Evolutionary conservation across 2,113 vertebrate species (phyloP), one percentile per base, ranked within the genome.

Genomic region (Tautogolabrus adspersus): DNA sequence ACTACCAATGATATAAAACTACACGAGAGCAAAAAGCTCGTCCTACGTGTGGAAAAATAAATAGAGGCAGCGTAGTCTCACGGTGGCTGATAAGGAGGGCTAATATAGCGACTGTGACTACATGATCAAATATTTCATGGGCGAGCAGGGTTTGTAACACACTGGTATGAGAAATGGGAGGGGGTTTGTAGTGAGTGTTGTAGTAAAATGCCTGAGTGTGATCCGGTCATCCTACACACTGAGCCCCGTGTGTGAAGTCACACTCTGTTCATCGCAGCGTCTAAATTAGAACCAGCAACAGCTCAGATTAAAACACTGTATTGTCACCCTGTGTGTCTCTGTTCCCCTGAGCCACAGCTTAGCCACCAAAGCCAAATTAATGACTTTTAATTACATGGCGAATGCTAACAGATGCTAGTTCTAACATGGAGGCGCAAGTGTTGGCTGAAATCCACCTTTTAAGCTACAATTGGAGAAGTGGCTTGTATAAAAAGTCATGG

Each of bases 371-470:
- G 66, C 58, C 44, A 40, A 86, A 86, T 83, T 82, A 83, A 90
- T 91, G 83, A 68, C 73, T 81, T 88, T 87, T 85, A 93, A 87
- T 91, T 88, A 92, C 85, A 88, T 37, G 85, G 72, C 57, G 57
- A 87, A 83, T 15, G 82, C 83, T 89, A 91, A 90, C 51, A 72
- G 77, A 61, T 18, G 83, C 61, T 71, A 71, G 75, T 59, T 75
- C 61, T 83, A 19, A 76, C 87, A 66, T 0, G 5, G 47, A 55
- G 44, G 63, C 65, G 90, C 68, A 38, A 85, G 21, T 18, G 58
- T 87, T 88, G 87, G 88, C 81, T 65, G 5, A 21, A 46, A 73
- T 74, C 70, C 79, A 66, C 68, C 15, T 42, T 83, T 75, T 66
- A 69, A 82, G 78, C 75, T 72, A 57, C 64, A 60, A 75, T 59